Evolutionary conservation across 2,113 vertebrate genomes (phyloP), one percentile per base, ranked within the genome.

Genomic region (Acanthisitta chloris): DNA sequence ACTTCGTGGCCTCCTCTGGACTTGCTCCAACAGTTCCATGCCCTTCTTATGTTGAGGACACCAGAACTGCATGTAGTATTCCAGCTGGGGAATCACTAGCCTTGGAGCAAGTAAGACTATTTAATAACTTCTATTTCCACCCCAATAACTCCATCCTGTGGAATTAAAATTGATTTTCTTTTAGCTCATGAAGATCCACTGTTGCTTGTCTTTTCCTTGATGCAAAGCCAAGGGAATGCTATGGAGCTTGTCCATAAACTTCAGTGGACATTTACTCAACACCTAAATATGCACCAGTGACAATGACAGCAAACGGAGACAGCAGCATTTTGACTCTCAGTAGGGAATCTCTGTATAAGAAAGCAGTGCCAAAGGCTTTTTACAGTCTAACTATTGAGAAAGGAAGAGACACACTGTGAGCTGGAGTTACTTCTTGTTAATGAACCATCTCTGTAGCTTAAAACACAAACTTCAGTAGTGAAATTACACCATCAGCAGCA

Each of bases 131-230:
- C 95, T 92, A 38, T 97, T 97, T 98, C 97, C 94, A 96, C 95
- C 83, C 64, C 91, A 97, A 74, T 94, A 93, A 83, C 94, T 97
- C 66, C 70, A 42, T 94, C 78, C 92, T 92, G 80, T 92, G 91
- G 95, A 98, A 98, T 51, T 77, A 96, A 97, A 97, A 98, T 97
- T 97, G 96, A 97, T 98, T 98, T 98, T 97, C 96, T 96, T 95
- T 94, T 96, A 95, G 67, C 83, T 89, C 88, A 86, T 82, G 85
- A 96, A 96, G 96, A 96, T 94, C 93, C 95, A 91, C 51, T 16
- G 28, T 61, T 92, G 70, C 46, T 57, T 94, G 54, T 78, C 48
- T 92, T 88, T 83, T 62, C 79, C 54, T 62, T 88, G 55, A 67
- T 78, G 17, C 82, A 81, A 90, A 95, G 69, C 67, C 92, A 90